Conservation (phyloP, 2,888 invertebrate genomes). For the Caenorhabditis zanzibari region DNA sequence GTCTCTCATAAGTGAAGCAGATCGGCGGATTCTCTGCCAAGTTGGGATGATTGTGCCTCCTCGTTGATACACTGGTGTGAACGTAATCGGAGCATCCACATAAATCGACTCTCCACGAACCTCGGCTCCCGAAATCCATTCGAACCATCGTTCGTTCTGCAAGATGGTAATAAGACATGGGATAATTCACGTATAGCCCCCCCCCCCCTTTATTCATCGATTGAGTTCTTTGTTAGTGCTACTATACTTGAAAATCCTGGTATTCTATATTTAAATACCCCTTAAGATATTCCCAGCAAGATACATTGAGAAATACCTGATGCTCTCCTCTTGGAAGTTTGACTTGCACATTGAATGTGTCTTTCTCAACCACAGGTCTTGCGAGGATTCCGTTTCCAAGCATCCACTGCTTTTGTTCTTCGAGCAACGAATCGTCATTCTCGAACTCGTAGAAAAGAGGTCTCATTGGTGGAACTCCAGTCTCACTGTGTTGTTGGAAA, state of each 20-base stretch:
- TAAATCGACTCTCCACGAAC: slow-evolving; percentile 58
- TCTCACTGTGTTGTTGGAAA: slow-evolving; percentile 92
- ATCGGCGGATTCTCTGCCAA: slow-evolving; percentile 90
- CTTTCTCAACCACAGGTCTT: slow-evolving; percentile 90
- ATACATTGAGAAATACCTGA: slow-evolving; percentile 59
- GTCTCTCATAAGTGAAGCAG: slow-evolving; percentile 88
- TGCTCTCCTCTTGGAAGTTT: slow-evolving; percentile 88
- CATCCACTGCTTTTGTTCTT: slow-evolving; percentile 87
- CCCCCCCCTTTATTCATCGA: too few species aligned
- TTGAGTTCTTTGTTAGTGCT: too few species aligned
- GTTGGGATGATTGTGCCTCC: slow-evolving; percentile 94
- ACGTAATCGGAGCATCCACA: slow-evolving; percentile 70
- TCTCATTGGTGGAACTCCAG: slow-evolving; percentile 92
- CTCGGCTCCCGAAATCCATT: slow-evolving; percentile 72
- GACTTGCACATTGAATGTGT: slow-evolving; percentile 89
- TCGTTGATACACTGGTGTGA: slow-evolving; percentile 92
- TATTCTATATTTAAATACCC: too few species aligned
- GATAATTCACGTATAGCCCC: too few species aligned
- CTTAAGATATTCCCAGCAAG: too few species aligned
- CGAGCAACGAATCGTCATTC: slow-evolving; percentile 89
- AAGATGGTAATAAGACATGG: background rate
- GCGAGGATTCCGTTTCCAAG: slow-evolving; percentile 90
- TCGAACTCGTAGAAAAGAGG: slow-evolving; percentile 95
- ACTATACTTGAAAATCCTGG: too few species aligned
- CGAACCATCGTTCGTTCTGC: slow-evolving; percentile 72